Base-by-base conservation (phyloP, 2,797 vertebrate genomes). In the Tenualosa ilisha region DNA sequence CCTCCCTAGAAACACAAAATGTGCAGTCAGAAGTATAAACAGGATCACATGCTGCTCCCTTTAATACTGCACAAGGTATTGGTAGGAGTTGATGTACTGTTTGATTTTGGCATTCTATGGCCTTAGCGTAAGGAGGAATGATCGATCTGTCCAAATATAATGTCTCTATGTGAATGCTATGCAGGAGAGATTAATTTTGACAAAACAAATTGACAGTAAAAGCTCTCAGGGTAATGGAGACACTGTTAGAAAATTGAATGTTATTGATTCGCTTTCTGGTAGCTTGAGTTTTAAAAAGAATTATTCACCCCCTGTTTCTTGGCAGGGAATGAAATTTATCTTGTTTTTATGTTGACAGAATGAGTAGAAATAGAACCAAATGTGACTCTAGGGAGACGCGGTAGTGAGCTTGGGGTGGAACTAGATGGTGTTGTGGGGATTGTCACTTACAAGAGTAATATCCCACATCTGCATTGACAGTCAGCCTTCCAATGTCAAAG, bases 401-500 rank as follows among this genome's bases (percentile, higher is more conserved):
- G 56, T 22, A 59, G 20, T 59, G 56, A 20, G 31, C 31, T 31
- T 31, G 31, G 31, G 31, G 31, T 31, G 31, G 31, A 31, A 31
- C 31, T 11, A 72, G 31, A 72, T 72, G 54, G 54, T 56, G 53
- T 15, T 79, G 50, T 85, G 9, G 83, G 17, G 56, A 84, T 49
- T 50, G 46, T 6, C 75, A 90, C 94, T 95, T 89, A 96, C 96
- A 97, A 89, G 96, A 97, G 89, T 97, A 98, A 88, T 97, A 97
- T 84, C 96, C 97, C 0, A 97, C 95, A 3, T 97, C 96, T 0
- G 96, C 93, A 4, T 98, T 98, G 84, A 94, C 96, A 0, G 95
- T 96, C 90, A 97, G 95, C 37, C 94, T 90, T 17, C 96, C 97
- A 6, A 97, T 97, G 92, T 98, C 97, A 0, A 95, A 95, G 13